Base-by-base conservation (phyloP, 2,888 invertebrate species). In the Acleris literana region DNA sequence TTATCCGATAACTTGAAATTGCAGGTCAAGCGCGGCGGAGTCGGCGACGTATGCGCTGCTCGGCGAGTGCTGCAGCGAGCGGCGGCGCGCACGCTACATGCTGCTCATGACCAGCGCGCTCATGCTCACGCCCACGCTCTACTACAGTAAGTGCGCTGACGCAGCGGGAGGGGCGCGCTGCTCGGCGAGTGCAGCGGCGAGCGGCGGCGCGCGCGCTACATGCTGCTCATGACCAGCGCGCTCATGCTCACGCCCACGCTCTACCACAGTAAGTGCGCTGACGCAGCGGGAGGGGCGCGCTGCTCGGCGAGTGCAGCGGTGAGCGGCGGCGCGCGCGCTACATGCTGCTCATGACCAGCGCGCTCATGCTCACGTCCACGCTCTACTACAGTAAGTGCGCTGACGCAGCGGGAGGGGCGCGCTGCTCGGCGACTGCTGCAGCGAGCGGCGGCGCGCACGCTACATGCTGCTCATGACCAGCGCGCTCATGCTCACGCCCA, bases 31-130 rank as follows among this genome's bases (percentile, higher is more conserved):
- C 64, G 89, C 90, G 11, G 91, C 88, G 0, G 89, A 94, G 72
- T 94, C 94, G 0, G 94, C 94, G 3, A 93, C 94, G 2, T 94
- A 94, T 71, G 94, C 94, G 17, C 80, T 94, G 49, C 84, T 94
- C 2, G 94, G 94, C 0, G 94, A 94, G 71, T 94, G 94, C 78
- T 91, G 93, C 70, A 77, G 77, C 58, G 71, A 79, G 22, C 76
- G 70, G 48, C 79, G 84, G 0, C 77, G 93, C 1, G 87, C 90
- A 0, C 80, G 82, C 17, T 91, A 89, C 77, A 88, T 93, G 90
- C 79, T 91, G 69, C 81, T 90, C 6, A 84, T 91, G 79, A 90
- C 90, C 69, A 88, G 87, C 58, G 90, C 88, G 0, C 77, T 90
- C 9, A 90, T 90, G 89, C 74, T 90, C 13, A 89, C 90, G 0